Evolutionary conservation across 53 echinoderm and acorn worm genomes (phyloP), one percentile per base, ranked within the genome.

Genomic region (Echinometra lucunter): DNA sequence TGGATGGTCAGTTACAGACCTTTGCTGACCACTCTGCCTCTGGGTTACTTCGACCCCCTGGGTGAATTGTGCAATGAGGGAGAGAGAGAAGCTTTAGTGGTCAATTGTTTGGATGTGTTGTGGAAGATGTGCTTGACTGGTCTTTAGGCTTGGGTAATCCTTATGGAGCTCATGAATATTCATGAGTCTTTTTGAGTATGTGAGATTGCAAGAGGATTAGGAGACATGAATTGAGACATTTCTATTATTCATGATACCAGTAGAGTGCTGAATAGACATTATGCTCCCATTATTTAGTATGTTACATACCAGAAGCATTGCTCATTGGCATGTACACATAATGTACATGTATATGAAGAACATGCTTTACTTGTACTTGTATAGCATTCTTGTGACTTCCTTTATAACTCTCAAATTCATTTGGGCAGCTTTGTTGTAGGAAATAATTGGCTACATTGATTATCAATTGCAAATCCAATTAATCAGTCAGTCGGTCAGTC

Each of bases 201-300:
- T 35, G 13, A 34, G 4, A 34, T 72, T 34, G 3, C 2, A 34
- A 12, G 72, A 72, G 72, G 72, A 35, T 72, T 25, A 7, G 2
- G 35, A 12, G 72, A 18, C 42, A 38, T 78, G 78, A 78, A 42
- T 40, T 40, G 42, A 42, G 78, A 78, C 19, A 78, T 78, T n/a
- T n/a, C 17, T 40, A 78, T 78, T 78, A 78, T 78, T 78, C 78
- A 78, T 78, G 42, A 78, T 78, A 78, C 78, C 78, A 78, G 78
- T 78, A 38, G 23, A 78, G 23, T 0, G 21, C 42, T 78, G 40
- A 78, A 78, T 40, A 17, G 42, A 78, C 7, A 17, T 78, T 78
- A 42, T 10, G 2, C 35, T 78, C 21, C 0, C 17, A 19, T 78
- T 30, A 21, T 40, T 78, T 42, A 78, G 38, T 23, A 38, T 16